phyloP scores from a whole-genome alignment of 2,113 vertebrate genomes.

The Puntigrus tetrazona region DNA sequence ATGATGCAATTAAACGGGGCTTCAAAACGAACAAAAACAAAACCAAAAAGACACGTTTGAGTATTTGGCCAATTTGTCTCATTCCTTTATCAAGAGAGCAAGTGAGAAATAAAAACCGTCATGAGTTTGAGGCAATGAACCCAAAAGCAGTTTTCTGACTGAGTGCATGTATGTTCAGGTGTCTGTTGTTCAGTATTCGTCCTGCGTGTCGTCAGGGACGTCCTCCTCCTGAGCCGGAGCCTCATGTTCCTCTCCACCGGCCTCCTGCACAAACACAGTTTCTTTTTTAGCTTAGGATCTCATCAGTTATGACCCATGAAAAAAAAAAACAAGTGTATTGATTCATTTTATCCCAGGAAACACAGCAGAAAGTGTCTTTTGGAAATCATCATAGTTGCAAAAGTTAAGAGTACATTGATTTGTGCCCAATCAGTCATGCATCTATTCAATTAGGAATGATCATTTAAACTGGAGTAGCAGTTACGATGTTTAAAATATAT shows the following conservation, averaged over 20 bases:
- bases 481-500: neutral
- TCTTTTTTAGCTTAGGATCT: no score
- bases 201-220: constrained; percentile 85
- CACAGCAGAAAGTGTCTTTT: neutral
- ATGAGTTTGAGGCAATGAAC: constrained; percentile 63
- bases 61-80: constrained; percentile 20
- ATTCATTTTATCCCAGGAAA: no score
- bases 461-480: neutral
- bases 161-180: constrained; percentile 55
- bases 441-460: neutral
- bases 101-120: constrained; percentile 39
- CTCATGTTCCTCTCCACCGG: constrained; percentile 86
- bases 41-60: constrained; percentile 5
- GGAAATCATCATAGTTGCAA: neutral
- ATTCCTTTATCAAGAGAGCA: constrained; percentile 18
- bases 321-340: no score
- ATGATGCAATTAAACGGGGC: neutral
- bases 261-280: constrained; percentile 79
- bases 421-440: neutral
- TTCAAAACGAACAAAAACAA: neutral
- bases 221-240: constrained; percentile 84
- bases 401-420: neutral
- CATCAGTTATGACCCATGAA: no score
- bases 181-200: constrained; percentile 88
- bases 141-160: constrained; percentile 77